Evolutionary conservation across 2,888 invertebrate genomes (phyloP).

Genomic region (Lumbricus terrestris): DNA sequence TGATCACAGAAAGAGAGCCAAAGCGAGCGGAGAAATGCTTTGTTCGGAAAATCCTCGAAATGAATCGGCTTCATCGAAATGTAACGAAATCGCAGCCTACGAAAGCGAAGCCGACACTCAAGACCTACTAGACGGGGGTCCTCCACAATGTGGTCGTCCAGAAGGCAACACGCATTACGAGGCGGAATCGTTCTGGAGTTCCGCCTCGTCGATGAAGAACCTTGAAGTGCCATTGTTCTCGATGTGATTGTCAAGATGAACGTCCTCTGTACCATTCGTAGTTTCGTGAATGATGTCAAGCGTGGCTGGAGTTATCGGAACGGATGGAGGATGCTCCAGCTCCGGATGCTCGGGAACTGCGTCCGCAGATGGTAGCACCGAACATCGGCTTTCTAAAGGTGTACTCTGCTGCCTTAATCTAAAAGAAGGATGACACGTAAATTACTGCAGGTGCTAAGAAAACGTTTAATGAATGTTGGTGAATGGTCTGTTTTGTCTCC

Average conservation of each 20-base stretch:
- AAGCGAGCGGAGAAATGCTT: background rate
- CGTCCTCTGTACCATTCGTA: background rate
- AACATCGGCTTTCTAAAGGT: background rate
- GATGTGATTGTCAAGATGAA: background rate
- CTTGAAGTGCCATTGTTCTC: background rate
- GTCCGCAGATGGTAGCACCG: background rate
- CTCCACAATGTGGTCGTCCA: too few species aligned
- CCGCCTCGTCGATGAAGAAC: conserved; percentile 21
- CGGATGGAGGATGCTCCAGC: background rate
- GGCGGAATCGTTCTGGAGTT: background rate
- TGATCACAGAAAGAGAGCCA: background rate
- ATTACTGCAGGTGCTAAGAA: background rate
- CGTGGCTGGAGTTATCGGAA: background rate
- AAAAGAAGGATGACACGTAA: background rate
- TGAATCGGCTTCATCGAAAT: background rate
- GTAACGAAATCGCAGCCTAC: background rate
- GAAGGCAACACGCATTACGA: background rate
- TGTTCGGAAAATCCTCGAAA: background rate
- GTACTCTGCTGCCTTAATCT: background rate
- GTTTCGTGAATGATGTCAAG: background rate
- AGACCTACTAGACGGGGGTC: background rate
- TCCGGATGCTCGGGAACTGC: background rate
- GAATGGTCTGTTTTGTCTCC: background rate
- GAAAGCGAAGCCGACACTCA: background rate
- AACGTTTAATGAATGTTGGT: background rate